phyloP scores from a whole-genome alignment of 2,797 vertebrate species.

The Hyperoplus lanceolatus region DNA sequence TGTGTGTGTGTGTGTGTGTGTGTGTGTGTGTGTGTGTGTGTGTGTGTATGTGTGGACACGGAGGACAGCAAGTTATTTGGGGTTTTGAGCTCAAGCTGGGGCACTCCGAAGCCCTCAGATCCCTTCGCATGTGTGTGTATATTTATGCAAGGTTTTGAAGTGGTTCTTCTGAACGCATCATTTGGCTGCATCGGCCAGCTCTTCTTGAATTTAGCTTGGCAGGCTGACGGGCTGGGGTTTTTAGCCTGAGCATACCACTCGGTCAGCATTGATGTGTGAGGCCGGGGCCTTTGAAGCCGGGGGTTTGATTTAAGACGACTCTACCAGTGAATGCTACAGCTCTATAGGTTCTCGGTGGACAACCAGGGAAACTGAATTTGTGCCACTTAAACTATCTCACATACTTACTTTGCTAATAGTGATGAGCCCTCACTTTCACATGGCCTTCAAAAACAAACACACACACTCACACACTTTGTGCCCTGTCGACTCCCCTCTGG shows the following conservation, averaged over 20 bases:
- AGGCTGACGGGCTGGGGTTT: conserved; percentile 66
- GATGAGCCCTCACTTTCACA: conserved; percentile 40
- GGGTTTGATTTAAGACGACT: conserved; percentile 67
- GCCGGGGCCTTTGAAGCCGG: conserved; percentile 71
- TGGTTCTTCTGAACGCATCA: conserved; percentile 85
- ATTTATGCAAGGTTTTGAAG: conserved; percentile 81
- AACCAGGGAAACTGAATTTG: conserved; percentile 19
- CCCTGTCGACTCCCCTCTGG: conserved; percentile 61
- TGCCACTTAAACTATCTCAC: conserved; percentile 4
- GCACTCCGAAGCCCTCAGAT: conserved; percentile 64
- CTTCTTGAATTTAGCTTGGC: conserved; percentile 85
- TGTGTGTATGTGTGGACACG: conserved; percentile 42
- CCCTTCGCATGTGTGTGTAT: conserved; percentile 73
- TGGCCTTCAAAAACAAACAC: conserved; percentile 42
- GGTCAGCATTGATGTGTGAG: conserved; percentile 78
- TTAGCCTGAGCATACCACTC: conserved; percentile 66
- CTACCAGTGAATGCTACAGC: conserved; percentile 33
- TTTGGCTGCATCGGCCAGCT: conserved; percentile 80
- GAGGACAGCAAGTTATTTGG: conserved; percentile 65
- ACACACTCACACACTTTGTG: conserved; percentile 61
- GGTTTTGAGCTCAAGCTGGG: conserved; percentile 66
- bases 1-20: conserved; percentile 17
- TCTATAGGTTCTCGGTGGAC: conserved; percentile 23
- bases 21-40: conserved; percentile 18
- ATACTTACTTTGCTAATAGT: conserved; percentile 25